Evolutionary conservation across 2,113 vertebrate genomes (phyloP).

Genomic region (Callaeas wilsoni): DNA sequence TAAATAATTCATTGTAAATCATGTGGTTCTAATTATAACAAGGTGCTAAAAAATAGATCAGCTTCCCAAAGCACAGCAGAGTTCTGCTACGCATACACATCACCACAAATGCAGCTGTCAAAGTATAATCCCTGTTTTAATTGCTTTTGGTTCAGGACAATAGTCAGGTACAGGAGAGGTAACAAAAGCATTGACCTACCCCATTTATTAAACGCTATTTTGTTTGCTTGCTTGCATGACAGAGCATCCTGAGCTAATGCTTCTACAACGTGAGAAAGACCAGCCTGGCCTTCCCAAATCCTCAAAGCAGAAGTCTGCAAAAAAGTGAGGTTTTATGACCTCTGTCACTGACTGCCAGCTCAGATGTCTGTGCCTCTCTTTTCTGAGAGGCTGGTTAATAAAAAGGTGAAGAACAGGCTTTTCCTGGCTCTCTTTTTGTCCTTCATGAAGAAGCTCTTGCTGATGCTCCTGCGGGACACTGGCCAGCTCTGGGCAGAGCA

Average conservation of each 20-base stretch:
- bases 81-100: neutral
- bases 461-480: neutral
- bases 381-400: neutral
- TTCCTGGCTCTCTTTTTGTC: neutral
- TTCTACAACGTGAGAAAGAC: neutral
- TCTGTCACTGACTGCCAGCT: neutral
- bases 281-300: neutral
- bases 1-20: constrained; percentile 53
- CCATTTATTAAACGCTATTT: constrained; percentile 15
- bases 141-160: constrained; percentile 28
- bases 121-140: constrained; percentile 35
- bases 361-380: neutral
- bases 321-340: neutral
- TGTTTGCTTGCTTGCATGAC: constrained; percentile 26
- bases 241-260: neutral
- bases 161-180: neutral
- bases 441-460: neutral
- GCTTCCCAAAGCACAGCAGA: neutral
- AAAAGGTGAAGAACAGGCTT: constrained; percentile 13
- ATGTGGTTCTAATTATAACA: constrained; percentile 37
- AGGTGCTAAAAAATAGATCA: constrained; percentile 40
- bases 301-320: neutral
- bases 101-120: neutral
- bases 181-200: constrained; percentile 4
- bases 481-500: neutral